Evolutionary conservation across 1,140 invertebrate species (phyloP).

Genomic region (Platorchestia sp.): DNA sequence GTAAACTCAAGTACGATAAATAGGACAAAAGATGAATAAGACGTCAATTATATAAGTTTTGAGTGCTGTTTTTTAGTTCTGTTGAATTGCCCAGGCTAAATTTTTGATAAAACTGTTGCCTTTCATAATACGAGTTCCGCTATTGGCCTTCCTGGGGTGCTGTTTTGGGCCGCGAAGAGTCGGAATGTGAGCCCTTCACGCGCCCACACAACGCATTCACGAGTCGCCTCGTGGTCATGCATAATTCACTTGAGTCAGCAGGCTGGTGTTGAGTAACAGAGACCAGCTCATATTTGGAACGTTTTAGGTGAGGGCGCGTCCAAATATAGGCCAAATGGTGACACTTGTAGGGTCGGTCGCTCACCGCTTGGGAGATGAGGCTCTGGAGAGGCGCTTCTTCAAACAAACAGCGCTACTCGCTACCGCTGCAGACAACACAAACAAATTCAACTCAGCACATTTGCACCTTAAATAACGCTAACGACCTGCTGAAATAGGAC

Average conservation of each 20-base stretch:
- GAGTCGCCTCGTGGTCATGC: not conserved
- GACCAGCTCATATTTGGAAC: not conserved
- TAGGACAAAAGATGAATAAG: too few relatives aligned
- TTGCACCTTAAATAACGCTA: not conserved
- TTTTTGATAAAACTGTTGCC: too few relatives aligned
- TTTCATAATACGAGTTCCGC: too few relatives aligned
- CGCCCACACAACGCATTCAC: not conserved
- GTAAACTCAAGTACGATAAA: too few relatives aligned
- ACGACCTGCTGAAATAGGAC: not conserved
- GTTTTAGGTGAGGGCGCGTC: not conserved
- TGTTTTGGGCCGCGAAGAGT: too few relatives aligned
- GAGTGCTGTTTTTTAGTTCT: too few relatives aligned
- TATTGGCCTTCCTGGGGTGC: too few relatives aligned
- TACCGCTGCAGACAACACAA: slow-evolving; percentile 20
- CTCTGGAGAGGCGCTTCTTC: slow-evolving; percentile 10
- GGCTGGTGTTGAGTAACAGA: not conserved
- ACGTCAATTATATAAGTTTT: too few relatives aligned
- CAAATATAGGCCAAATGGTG: not conserved
- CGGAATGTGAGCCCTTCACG: not conserved
- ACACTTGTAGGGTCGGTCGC: not conserved
- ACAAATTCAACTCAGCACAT: slow-evolving; percentile 18
- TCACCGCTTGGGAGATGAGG: not conserved
- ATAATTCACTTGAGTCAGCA: not conserved
- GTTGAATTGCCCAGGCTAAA: too few relatives aligned
- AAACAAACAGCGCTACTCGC: slow-evolving; percentile 8